Evolutionary conservation across 2,797 vertebrate species (phyloP), one percentile per base, ranked within the genome.

Genomic region (Myripristis murdjan): DNA sequence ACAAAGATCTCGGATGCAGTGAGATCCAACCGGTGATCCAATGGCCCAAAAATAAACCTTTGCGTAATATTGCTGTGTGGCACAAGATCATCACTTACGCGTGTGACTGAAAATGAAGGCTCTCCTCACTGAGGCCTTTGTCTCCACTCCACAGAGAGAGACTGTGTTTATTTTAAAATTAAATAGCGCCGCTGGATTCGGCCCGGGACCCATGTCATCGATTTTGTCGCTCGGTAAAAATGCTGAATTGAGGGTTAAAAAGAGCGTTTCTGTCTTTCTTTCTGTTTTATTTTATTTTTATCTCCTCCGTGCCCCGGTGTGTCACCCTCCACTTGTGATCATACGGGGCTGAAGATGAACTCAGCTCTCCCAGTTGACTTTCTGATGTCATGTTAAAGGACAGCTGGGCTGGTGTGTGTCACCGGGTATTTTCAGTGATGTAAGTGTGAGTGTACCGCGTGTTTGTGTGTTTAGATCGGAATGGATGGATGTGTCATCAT

Each of bases 381-480:
- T 81, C 79, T 91, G 91, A 92, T 87, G 84, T 91, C 89, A 91
- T 89, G 74, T n/a, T 26, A 15, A 43, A 14, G 1, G 87, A 84
- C 89, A 88, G 89, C 84, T 83, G 83, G 65, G 60, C 70, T 61
- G 48, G 64, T 86, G 81, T 87, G 89, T 89, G 89, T 93, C 88
- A 90, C 73, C 2, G 90, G 87, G 88, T 89, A 89, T 92, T 92
- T 91, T 90, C 84, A 75, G 70, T 90, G 87, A 92, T 86, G 71
- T 87, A 84, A 89, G 74, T 41, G 39, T 89, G 89, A 91, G 72
- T 87, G 79, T 83, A 48, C 64, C 20, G 33, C 64, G 57, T 47
- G 59, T 70, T 33, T 56, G 49, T 85, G 68, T 54, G 47, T 66
- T 55, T 15, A 41, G 51, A 90, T 82, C 61, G 76, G 76, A 84